These are phyloP conservation scores for Acrobasis consociella DNA, from an alignment of 2,888 invertebrate species.

Conservation along the genomic window DNA sequence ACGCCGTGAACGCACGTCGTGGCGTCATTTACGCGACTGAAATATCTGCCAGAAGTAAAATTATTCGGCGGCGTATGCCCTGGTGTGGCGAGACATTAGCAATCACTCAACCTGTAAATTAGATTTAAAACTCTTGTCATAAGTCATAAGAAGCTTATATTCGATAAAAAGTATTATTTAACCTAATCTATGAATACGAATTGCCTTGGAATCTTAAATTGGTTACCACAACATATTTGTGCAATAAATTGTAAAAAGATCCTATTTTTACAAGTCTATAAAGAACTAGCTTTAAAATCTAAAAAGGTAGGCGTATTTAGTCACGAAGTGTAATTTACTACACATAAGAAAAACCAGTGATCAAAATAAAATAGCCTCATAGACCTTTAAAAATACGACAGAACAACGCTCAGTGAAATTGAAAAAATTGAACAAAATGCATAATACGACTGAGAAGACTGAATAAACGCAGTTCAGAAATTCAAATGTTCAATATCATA, in stretches of 20 bases:
- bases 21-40: too few relatives aligned
- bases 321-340: not conserved
- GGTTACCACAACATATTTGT: constrained; percentile 34
- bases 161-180: constrained; percentile 26
- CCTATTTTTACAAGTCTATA: constrained; percentile 20
- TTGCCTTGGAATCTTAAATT: constrained; percentile 43
- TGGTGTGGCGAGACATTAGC: constrained; percentile 17
- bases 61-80: too few relatives aligned
- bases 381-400: not conserved
- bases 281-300: constrained; percentile 16
- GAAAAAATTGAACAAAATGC: constrained; percentile 14
- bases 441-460: constrained; percentile 23
- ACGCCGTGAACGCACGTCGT: too few relatives aligned
- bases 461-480: constrained; percentile 13
- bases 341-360: constrained; percentile 7
- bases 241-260: constrained; percentile 23
- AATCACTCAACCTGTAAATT: constrained; percentile 51
- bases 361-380: constrained; percentile 2
- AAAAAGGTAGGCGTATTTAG: constrained; percentile 2
- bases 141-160: constrained; percentile 32
- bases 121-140: constrained; percentile 52
- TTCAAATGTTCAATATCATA: constrained; percentile 10
- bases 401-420: not conserved
- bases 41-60: too few relatives aligned
- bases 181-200: constrained; percentile 24